Percentiles rank a stretch among this genome's conserved stretches.
These are phyloP conservation scores for Galeopterus variegatus DNA, from an alignment of 2,113 vertebrate genomes.

Conservation along the genomic window DNA sequence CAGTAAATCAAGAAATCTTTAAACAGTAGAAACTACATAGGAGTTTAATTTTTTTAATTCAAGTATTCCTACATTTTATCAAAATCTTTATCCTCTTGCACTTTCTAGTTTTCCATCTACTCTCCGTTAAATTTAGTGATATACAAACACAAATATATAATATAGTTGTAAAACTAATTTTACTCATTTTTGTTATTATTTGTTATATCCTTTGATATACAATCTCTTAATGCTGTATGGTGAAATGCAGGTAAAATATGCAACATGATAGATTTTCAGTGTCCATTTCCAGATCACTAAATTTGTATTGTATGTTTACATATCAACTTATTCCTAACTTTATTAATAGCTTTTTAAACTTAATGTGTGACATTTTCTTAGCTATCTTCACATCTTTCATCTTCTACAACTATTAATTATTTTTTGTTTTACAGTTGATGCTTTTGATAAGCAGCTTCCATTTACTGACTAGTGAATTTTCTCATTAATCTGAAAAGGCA, in stretches of 20 bases:
- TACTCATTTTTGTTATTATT: not conserved
- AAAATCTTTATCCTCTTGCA: conserved; percentile 43
- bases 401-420: conserved; percentile 66
- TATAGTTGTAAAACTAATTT: conserved; percentile 10
- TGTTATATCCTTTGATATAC: conserved; percentile 5
- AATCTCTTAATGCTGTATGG: not conserved
- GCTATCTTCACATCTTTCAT: conserved; percentile 49
- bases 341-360: conserved; percentile 10
- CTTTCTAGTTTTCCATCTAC: conserved; percentile 58
- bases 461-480: conserved; percentile 71
- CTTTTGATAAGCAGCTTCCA: conserved; percentile 75
- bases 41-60: not conserved
- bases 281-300: not conserved
- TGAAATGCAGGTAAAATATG: conserved; percentile 43
- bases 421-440: conserved; percentile 63
- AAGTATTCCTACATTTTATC: conserved; percentile 35
- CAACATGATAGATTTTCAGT: conserved; percentile 52
- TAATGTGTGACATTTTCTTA: conserved; percentile 42
- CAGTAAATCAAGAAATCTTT: not conserved
- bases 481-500: conserved; percentile 32
- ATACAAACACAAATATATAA: conserved; percentile 24
- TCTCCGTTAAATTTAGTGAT: not conserved
- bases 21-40: conserved; percentile 28
- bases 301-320: conserved; percentile 9
- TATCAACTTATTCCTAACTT: conserved; percentile 45